These are phyloP conservation scores for Drosophila mayri DNA, from an alignment of 1,140 invertebrate species.

Conservation along the genomic window DNA sequence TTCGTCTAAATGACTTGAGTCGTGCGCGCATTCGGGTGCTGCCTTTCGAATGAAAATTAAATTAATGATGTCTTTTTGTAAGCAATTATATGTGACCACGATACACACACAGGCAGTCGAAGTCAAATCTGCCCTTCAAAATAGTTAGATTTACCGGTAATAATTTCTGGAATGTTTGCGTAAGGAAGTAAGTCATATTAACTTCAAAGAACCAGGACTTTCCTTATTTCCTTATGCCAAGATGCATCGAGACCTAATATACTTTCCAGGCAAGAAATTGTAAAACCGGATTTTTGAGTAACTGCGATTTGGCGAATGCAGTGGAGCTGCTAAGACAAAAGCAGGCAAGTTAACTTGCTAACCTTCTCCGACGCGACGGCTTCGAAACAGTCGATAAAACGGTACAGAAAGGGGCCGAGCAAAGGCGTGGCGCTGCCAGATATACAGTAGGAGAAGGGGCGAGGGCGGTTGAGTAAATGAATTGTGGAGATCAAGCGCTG, in stretches of 20 bases:
- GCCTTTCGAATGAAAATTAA: conserved; percentile 57
- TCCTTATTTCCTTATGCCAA: not conserved
- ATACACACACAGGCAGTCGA: not conserved
- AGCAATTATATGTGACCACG: conserved; percentile 1
- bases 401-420: conserved; percentile 12
- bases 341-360: conserved; percentile 47
- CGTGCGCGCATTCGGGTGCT: conserved; percentile 23
- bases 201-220: not conserved
- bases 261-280: not conserved
- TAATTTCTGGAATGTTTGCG: conserved; percentile 2
- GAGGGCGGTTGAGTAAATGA: conserved; percentile 9
- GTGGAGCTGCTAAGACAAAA: conserved; percentile 18
- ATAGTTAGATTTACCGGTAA: not conserved
- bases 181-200: not conserved
- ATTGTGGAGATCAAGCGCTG: conserved; percentile 10
- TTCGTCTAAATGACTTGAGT: conserved; percentile 29
- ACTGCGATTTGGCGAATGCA: conserved; percentile 23
- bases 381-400: conserved; percentile 53
- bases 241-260: not conserved
- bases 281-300: not conserved
- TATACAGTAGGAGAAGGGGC: not conserved
- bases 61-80: conserved; percentile 41
- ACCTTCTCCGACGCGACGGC: conserved; percentile 63
- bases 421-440: conserved; percentile 7
- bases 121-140: conserved; percentile 17